These are phyloP conservation scores for Tinamus major DNA, from an alignment of 2,797 vertebrate species.

Conservation along the genomic window DNA sequence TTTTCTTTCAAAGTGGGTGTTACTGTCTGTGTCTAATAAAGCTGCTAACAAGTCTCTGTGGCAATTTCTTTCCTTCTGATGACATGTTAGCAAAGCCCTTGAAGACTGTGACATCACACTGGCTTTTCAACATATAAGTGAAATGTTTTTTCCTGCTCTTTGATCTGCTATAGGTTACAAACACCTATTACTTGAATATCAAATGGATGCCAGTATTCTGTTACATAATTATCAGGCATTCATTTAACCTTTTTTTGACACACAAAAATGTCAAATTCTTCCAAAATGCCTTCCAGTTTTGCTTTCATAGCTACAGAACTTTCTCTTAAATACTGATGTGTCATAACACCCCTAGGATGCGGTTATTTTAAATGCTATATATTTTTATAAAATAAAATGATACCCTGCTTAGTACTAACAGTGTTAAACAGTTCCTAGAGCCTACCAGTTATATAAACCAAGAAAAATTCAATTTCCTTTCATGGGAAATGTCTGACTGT, in stretches of 20 bases:
- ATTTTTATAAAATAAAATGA: not conserved
- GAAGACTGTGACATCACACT: not conserved
- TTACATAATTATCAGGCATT: not conserved
- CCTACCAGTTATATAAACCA: not conserved
- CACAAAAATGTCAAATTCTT: conserved; percentile 11
- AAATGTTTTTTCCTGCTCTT: not conserved
- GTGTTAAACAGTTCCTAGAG: not conserved
- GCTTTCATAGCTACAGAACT: not conserved
- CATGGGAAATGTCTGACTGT: not conserved
- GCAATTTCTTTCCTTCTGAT: conserved; percentile 23
- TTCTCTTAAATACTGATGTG: not conserved
- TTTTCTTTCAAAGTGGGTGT: conserved; percentile 29
- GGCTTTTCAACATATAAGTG: conserved; percentile 16
- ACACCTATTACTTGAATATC: not conserved
- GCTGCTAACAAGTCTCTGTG: conserved; percentile 20
- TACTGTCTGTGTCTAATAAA: conserved; percentile 30
- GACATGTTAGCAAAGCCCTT: not conserved
- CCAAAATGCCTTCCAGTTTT: not conserved
- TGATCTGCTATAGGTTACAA: not conserved
- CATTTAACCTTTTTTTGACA: conserved; percentile 26
- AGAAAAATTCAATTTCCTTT: not conserved
- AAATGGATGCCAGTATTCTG: not conserved
- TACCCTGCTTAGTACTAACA: not conserved
- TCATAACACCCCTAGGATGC: not conserved
- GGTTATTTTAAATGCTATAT: not conserved